Conservation (phyloP, 2,113 vertebrate species). For the Antechinus stuartii region DNA sequence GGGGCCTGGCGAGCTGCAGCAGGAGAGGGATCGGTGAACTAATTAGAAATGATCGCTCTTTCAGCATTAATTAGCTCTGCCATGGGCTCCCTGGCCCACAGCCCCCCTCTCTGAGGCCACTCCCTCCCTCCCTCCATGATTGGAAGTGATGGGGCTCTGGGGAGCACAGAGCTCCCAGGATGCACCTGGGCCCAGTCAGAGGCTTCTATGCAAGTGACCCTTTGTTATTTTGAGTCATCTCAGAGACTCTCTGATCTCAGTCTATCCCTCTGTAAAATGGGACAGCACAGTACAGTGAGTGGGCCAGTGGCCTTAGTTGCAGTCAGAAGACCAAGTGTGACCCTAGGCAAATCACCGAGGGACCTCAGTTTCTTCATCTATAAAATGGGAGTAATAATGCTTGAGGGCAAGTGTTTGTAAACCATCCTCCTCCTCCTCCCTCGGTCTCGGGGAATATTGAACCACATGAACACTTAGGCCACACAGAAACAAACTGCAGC, state of each 20-base stretch:
- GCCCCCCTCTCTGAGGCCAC: slow-evolving; percentile 79
- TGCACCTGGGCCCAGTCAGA: background rate
- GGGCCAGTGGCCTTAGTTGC: background rate
- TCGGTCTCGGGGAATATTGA: background rate
- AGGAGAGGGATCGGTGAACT: slow-evolving; percentile 87
- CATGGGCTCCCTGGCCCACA: slow-evolving; percentile 80
- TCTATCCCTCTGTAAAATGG: slow-evolving; percentile 70
- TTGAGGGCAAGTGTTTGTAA: background rate
- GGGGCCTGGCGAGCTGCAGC: background rate
- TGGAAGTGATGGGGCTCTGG: slow-evolving; percentile 83
- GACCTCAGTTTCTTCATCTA: background rate
- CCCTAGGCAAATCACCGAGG: background rate
- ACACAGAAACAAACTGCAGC: background rate
- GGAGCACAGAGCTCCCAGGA: slow-evolving; percentile 53
- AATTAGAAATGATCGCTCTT: slow-evolving; percentile 91
- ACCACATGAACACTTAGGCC: background rate
- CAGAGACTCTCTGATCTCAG: slow-evolving; percentile 24
- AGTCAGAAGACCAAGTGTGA: background rate
- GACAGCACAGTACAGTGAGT: background rate
- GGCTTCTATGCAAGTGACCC: slow-evolving; percentile 5
- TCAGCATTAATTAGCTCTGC: slow-evolving; percentile 88
- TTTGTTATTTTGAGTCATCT: background rate
- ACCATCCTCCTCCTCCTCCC: background rate
- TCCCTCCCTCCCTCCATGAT: slow-evolving; percentile 80
- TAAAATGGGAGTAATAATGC: background rate